Evolutionary conservation across 2,797 vertebrate species (phyloP).

Genomic region (Dendrocincla fuliginosa): DNA sequence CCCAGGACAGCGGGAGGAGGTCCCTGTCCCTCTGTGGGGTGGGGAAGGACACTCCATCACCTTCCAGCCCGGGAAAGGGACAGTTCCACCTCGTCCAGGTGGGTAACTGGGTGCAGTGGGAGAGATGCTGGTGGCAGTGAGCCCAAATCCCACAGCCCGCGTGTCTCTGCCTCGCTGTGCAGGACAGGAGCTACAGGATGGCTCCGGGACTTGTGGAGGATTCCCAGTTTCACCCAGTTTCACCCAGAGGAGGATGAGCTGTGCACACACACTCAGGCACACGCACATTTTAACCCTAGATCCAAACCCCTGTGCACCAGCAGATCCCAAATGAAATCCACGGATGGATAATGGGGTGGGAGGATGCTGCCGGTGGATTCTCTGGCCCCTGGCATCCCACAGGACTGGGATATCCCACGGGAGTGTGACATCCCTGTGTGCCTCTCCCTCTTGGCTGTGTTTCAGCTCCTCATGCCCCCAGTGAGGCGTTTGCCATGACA

Average conservation of each 20-base stretch:
- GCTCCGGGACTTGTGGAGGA: background rate
- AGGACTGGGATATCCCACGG: rapidly evolving
- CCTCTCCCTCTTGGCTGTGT: background rate
- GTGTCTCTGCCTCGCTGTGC: rapidly evolving
- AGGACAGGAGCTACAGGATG: rapidly evolving
- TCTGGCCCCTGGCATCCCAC: background rate
- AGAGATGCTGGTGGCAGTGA: rapidly evolving
- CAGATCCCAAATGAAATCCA: background rate
- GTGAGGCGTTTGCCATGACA: too few species aligned
- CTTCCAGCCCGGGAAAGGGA: background rate
- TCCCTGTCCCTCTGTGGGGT: rapidly evolving
- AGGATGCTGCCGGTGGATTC: background rate
- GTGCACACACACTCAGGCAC: background rate
- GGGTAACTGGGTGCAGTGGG: rapidly evolving
- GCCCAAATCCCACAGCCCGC: background rate
- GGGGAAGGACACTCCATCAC: background rate
- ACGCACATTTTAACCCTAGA: rapidly evolving
- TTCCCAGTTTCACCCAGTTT: background rate
- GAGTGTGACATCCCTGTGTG: rapidly evolving
- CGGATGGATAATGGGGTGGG: rapidly evolving
- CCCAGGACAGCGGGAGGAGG: rapidly evolving
- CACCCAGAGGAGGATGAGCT: background rate
- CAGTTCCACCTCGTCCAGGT: background rate
- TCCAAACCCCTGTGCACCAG: background rate
- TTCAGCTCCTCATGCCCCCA: rapidly evolving